A percentile compares a stretch with the other conserved stretches of the same genome.
phyloP scores from a whole-genome alignment of 2,113 vertebrate species.

The Argyrosomus japonicus region DNA sequence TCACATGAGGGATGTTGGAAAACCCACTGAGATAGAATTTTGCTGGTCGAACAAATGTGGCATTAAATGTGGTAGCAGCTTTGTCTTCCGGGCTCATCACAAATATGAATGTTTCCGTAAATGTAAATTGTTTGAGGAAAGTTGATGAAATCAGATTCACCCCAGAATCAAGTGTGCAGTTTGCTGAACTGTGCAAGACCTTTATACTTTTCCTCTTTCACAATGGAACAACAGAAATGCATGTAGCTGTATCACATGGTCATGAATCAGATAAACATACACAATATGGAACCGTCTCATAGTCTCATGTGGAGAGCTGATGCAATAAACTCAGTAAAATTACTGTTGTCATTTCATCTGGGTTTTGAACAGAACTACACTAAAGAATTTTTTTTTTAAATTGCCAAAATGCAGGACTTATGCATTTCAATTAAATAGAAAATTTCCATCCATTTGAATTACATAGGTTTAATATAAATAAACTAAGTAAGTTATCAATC shows the following conservation, averaged over 20 bases:
- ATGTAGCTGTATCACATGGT: background rate
- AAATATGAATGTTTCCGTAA: background rate
- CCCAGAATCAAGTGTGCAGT: background rate
- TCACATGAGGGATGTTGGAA: slow-evolving; percentile 49
- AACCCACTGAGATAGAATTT: slow-evolving; percentile 61
- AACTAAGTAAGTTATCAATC: too few species aligned
- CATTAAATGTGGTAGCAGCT: slow-evolving; percentile 7
- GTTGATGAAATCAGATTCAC: background rate
- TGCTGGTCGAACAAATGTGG: slow-evolving; percentile 52
- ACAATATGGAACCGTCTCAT: too few species aligned
- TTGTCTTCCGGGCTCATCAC: slow-evolving; percentile 10
- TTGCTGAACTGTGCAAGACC: background rate
- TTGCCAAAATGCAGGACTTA: too few species aligned
- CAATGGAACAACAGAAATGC: too few species aligned
- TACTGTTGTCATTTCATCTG: too few species aligned
- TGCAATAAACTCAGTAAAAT: too few species aligned
- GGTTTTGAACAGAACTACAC: too few species aligned
- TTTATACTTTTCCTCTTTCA: background rate
- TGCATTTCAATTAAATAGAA: too few species aligned
- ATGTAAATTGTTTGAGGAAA: background rate
- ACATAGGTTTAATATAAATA: too few species aligned
- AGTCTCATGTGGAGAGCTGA: too few species aligned
- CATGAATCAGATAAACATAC: background rate
- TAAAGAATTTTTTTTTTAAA: too few species aligned
- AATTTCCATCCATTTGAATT: too few species aligned